Evolutionary conservation across 1,140 invertebrate genomes (phyloP).

Genomic region (Lepidurus apus): DNA sequence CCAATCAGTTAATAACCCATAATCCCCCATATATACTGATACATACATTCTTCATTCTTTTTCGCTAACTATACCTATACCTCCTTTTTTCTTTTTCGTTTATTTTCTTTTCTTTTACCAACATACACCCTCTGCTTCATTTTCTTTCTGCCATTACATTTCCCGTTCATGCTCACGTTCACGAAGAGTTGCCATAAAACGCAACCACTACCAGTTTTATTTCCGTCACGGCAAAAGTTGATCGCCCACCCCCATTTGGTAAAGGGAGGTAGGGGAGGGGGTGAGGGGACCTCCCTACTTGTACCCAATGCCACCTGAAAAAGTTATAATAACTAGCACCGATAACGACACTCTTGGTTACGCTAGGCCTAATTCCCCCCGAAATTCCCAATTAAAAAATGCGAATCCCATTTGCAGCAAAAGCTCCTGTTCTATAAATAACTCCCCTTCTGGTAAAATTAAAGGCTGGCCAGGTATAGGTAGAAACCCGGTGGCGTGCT

Average conservation of each 20-base stretch:
- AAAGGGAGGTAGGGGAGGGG: neutral
- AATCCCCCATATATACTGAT: neutral
- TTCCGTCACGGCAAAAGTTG: slow-evolving; percentile 12
- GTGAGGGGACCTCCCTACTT: neutral
- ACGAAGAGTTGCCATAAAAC: neutral
- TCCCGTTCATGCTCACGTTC: slow-evolving; percentile 9
- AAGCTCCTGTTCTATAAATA: neutral
- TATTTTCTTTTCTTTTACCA: neutral
- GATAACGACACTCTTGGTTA: neutral
- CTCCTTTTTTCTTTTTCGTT: neutral
- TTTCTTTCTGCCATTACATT: neutral
- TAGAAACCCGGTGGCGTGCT: neutral
- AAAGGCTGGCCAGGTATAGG: neutral
- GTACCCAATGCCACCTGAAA: neutral
- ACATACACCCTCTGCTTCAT: neutral
- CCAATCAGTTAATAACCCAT: slow-evolving; percentile 16
- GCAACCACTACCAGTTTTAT: slow-evolving; percentile 21
- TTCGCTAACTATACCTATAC: neutral
- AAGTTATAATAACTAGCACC: no score
- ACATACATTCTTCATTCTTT: neutral
- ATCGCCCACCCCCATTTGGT: neutral
- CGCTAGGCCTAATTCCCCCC: neutral
- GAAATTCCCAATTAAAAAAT: neutral
- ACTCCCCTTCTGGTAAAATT: neutral
- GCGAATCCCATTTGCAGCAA: slow-evolving; percentile 6